Conservation (phyloP, 2,113 vertebrate species). For the Pachyramphus minor region DNA sequence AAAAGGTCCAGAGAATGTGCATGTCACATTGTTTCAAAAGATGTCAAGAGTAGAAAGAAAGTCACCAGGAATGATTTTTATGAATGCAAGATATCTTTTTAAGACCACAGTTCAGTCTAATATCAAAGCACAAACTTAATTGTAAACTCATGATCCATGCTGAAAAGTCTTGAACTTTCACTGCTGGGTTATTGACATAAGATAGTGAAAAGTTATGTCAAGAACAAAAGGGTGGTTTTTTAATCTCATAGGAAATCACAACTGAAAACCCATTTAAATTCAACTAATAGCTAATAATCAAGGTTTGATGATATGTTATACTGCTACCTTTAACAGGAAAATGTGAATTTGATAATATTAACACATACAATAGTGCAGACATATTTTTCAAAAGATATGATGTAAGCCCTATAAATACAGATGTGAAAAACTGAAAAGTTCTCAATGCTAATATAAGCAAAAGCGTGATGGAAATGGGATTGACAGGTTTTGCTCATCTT, state of each 20-base stretch:
- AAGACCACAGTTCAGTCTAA: neutral
- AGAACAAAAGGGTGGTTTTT: neutral
- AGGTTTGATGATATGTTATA: neutral
- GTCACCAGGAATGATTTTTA: neutral
- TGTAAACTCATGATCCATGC: neutral
- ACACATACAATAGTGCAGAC: neutral
- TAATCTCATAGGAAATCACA: neutral
- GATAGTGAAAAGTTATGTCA: neutral
- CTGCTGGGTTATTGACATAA: neutral
- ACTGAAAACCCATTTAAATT: neutral
- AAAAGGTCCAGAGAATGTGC: neutral
- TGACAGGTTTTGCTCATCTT: neutral
- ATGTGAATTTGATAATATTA: neutral
- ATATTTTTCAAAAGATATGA: neutral
- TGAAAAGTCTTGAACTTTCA: neutral
- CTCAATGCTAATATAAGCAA: neutral
- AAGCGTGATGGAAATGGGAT: neutral
- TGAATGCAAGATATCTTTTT: neutral
- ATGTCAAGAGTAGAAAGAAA: neutral
- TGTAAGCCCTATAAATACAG: neutral
- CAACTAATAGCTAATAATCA: neutral
- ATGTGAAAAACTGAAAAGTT: neutral
- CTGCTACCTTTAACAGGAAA: neutral
- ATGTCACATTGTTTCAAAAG: neutral
- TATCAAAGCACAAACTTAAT: neutral